phyloP scores from a whole-genome alignment of 2,888 invertebrate species.

The Euzophera pinguis region DNA sequence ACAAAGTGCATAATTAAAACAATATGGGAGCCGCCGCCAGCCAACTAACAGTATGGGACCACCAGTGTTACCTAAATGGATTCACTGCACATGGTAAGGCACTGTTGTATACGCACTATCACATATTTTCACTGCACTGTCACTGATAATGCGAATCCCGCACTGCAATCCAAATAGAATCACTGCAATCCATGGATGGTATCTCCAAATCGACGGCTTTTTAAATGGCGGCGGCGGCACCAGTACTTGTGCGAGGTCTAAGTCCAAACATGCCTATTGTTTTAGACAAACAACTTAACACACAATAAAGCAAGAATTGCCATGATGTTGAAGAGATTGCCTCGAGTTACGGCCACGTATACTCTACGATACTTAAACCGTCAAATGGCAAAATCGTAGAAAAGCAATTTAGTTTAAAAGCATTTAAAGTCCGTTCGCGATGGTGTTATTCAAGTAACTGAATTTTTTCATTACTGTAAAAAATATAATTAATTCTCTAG shows the following conservation, averaged over 20 bases:
- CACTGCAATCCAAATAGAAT: constrained; percentile 73
- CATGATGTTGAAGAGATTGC: background rate
- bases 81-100: constrained; percentile 60
- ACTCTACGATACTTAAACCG: background rate
- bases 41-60: constrained; percentile 38
- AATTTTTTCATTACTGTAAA: background rate
- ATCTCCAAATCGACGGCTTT: constrained; percentile 14
- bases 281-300: constrained; percentile 30
- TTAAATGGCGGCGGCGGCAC: constrained; percentile 61
- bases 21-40: constrained; percentile 66
- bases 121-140: constrained; percentile 66
- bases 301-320: constrained; percentile 34
- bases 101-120: constrained; percentile 49
- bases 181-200: constrained; percentile 70
- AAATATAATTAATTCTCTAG: no score
- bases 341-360: background rate
- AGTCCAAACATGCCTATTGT: constrained; percentile 39
- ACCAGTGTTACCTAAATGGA: constrained; percentile 27
- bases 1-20: constrained; percentile 61
- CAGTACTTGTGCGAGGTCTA: constrained; percentile 47
- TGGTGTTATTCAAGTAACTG: background rate
- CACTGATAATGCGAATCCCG: constrained; percentile 57
- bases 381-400: constrained; percentile 10
- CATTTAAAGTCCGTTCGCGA: background rate
- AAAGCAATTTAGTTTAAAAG: constrained; percentile 12